Evolutionary conservation across 2,113 vertebrate genomes (phyloP), one percentile per base, ranked within the genome.

Genomic region (Equus quagga): DNA sequence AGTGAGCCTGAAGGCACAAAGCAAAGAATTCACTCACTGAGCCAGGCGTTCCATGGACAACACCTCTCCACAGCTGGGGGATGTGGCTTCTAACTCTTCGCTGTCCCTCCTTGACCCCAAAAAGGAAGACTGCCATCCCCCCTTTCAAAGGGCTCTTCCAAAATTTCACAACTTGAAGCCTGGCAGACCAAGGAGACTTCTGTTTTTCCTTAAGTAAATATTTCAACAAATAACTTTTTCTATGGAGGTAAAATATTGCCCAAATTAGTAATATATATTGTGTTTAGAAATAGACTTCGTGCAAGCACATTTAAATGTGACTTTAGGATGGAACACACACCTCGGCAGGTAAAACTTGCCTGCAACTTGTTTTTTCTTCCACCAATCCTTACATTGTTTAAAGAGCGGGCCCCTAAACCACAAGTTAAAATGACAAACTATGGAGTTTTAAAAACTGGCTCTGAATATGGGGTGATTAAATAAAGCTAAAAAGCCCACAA

Each of bases 1-100:
- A 84, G 80, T 31, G 96, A 98, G 97, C 97, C 96, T 88, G 81
- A 33, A 94, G 96, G 96, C 65, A 97, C 58, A 98, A 97, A 97
- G 89, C 89, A 97, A 98, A 96, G 60, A 6, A 2, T 94, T 97
- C 60, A 70, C 73, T 94, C 94, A 94, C 51, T 15, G 58, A 97
- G 88, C 44, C 54, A 62, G 49, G 94, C 0, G 0, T 94, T 97
- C 92, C 89, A 70, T 13, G 56, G 91, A 97, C 75, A 92, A 85
- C 65, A 70, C 15, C 94, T 86, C 84, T 82, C 82, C 44, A n/a
- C 64, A 90, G 15, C 1, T 14, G 2, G 76, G 85, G 70, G 51
- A 91, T 69, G 69, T 23, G 26, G 79, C 97, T 98, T 95, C 85
- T 94, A 91, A 44, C 96, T 96, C 90, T 87, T 93, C 10, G 8